Base-by-base conservation (phyloP, 30 jellyfish, hydroid and myxozoan species). In the Cassiopea andromeda region DNA sequence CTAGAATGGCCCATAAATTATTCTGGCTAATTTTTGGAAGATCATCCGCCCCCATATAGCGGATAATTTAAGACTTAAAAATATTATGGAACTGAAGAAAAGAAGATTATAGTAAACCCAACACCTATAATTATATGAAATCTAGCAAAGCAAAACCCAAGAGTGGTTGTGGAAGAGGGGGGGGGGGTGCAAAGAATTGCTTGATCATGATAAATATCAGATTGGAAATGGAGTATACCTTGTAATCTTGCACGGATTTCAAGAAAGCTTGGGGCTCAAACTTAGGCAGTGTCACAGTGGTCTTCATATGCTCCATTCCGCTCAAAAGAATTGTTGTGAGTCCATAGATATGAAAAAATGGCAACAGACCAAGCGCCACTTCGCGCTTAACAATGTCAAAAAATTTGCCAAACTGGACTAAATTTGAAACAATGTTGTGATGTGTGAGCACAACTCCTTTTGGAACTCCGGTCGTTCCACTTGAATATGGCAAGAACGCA, bases 401-500 rank as follows among this genome's bases (percentile, higher is more conserved):
- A 2, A 44, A 15, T 54, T 48, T 77, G 47, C 60, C 85, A 61
- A 78, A 46, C 67, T 95, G 99, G 66, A 95, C 48, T 14, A 82
- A 73, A 67, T 95, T 91, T 6, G 95, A 38, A 27, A 89, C 90
- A 44, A 95, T 46, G 74, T 87, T 87, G 44, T 80, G 88, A 73
- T 95, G 99, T 1, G 98, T 81, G 44, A 95, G 93, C 93, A 90
- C 89, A 48, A 90, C 99, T 14, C 99, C 99, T 78, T 95, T 95
- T 10, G 99, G 99, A 59, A 74, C 38, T 6, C 99, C 99, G 12
- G 99, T 95, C 15, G 99, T 95, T 1, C 99, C 99, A 78, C 99
- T 95, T 45, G 99, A 95, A 67, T 95, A 95, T 7, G 97, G 94
- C 70, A 90, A 70, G 66, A 86, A 82, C 1, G 98, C 98, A 54